Percentiles rank a stretch among this genome's conserved stretches.
Evolutionary conservation across 2,888 invertebrate species (phyloP).

Genomic region (Apodemia zela): DNA sequence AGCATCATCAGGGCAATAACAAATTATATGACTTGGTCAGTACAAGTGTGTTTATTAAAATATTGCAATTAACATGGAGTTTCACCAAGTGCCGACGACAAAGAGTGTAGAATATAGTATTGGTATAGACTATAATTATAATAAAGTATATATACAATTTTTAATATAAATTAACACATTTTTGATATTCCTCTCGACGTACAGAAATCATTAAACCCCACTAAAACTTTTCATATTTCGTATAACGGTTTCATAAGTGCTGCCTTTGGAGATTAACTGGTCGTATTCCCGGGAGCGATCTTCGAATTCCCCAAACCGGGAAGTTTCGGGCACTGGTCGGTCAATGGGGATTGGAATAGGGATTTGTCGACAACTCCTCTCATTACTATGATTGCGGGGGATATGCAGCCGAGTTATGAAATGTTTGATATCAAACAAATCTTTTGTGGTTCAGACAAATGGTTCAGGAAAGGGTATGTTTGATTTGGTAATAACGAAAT

Average conservation of each 20-base stretch:
- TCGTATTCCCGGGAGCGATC: slow-evolving; percentile 32
- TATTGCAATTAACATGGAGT: too few species aligned
- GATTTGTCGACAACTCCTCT: slow-evolving; percentile 51
- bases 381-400: slow-evolving; percentile 50
- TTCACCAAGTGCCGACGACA: too few species aligned
- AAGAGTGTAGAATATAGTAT: too few species aligned
- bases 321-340: slow-evolving; percentile 46
- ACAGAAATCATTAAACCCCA: slow-evolving; percentile 18
- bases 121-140: too few species aligned
- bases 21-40: too few species aligned
- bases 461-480: background rate
- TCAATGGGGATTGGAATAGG: slow-evolving; percentile 48
- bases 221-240: slow-evolving; percentile 35
- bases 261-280: slow-evolving; percentile 36
- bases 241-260: slow-evolving; percentile 33
- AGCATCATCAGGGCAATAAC: too few species aligned
- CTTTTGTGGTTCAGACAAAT: slow-evolving; percentile 13
- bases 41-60: too few species aligned
- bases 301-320: slow-evolving; percentile 42
- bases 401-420: slow-evolving; percentile 18
- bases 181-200: background rate
- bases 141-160: background rate
- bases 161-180: background rate
- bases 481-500: slow-evolving; percentile 3
- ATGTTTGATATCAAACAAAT: slow-evolving; percentile 19